Evolutionary conservation across 2,888 invertebrate species (phyloP).

Genomic region (Dexiosoma caninum): DNA sequence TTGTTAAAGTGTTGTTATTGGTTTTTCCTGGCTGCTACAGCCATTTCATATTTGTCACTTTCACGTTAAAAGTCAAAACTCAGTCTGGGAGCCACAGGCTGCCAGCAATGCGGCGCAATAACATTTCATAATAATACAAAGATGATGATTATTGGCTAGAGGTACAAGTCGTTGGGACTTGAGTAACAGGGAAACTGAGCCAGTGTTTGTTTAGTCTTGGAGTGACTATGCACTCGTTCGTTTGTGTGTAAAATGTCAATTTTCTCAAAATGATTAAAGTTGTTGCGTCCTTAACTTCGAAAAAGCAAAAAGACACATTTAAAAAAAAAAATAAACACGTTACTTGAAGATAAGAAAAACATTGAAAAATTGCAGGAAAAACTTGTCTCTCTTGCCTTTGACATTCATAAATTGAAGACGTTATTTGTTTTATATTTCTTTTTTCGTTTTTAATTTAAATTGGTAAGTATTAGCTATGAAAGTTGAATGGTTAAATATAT

Average conservation of each 20-base stretch:
- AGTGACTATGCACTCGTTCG: background rate
- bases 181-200: background rate
- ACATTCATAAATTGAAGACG: conserved; percentile 15
- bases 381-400: background rate
- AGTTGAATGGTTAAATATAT: background rate
- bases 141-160: conserved; percentile 12
- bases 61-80: conserved; percentile 66
- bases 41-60: conserved; percentile 67
- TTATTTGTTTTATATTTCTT: background rate
- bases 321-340: background rate
- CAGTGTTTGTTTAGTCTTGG: background rate
- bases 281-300: conserved; percentile 3
- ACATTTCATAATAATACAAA: background rate
- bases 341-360: background rate
- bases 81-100: background rate
- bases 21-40: conserved; percentile 30
- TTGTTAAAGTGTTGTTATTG: conserved; percentile 27
- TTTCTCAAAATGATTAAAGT: conserved; percentile 10
- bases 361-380: conserved; percentile 11
- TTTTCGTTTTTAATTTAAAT: background rate
- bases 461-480: background rate
- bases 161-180: conserved; percentile 6
- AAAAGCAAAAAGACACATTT: too few relatives aligned
- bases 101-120: conserved; percentile 9
- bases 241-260: background rate